These are phyloP conservation scores for Hydropsyche betteni DNA, from an alignment of 2,888 invertebrate species.

Conservation along the genomic window DNA sequence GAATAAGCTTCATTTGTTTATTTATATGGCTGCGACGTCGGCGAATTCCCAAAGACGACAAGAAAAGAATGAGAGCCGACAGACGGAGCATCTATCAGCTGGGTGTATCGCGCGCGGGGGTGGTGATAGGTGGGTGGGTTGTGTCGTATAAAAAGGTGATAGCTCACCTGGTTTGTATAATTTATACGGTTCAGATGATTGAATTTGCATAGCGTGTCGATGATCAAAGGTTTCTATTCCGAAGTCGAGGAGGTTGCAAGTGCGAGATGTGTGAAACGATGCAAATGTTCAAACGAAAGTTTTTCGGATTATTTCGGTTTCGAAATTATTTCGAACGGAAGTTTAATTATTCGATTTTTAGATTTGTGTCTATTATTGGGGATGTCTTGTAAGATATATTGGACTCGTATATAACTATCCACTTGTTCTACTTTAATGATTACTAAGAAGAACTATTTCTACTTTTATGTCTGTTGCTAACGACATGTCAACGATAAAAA, in stretches of 20 bases:
- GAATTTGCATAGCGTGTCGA: conserved; percentile 52
- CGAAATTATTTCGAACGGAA: too few species aligned
- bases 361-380: too few species aligned
- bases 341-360: too few species aligned
- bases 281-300: too few species aligned
- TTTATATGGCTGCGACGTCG: conserved; percentile 23
- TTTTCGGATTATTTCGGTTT: too few species aligned
- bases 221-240: conserved; percentile 50
- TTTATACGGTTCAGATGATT: conserved; percentile 50
- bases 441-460: too few species aligned
- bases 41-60: conserved; percentile 21
- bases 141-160: background rate
- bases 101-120: background rate
- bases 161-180: conserved; percentile 37
- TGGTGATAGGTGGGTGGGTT: background rate
- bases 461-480: too few species aligned
- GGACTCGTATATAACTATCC: too few species aligned
- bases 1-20: conserved; percentile 29
- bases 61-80: conserved; percentile 18
- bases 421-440: too few species aligned
- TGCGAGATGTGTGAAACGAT: background rate
- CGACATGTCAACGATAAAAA: too few species aligned
- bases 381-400: too few species aligned
- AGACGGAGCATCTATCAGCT: conserved; percentile 14
- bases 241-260: background rate